Evolutionary conservation across 1,140 invertebrate genomes (phyloP).

Genomic region (Drosophila malerkotliana): DNA sequence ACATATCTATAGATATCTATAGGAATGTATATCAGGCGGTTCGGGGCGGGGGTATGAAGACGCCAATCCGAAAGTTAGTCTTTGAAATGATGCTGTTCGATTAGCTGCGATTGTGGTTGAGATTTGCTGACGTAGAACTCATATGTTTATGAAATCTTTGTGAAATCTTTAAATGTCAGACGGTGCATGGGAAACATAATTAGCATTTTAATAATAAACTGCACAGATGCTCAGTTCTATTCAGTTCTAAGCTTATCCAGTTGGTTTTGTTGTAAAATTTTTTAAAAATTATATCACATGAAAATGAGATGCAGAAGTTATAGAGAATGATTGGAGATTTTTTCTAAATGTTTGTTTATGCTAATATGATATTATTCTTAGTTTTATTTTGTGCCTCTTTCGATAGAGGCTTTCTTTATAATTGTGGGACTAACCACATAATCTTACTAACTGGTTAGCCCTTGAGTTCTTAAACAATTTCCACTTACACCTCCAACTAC

Average conservation of each 20-base stretch:
- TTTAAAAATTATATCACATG: neutral
- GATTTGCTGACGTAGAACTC: constrained; percentile 13
- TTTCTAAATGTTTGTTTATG: constrained; percentile 2
- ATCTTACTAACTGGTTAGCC: neutral
- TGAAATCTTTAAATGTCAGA: constrained; percentile 37
- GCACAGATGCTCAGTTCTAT: neutral
- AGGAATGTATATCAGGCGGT: constrained; percentile 16
- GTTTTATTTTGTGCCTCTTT: neutral
- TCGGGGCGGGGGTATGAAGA: neutral
- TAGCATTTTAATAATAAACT: constrained; percentile 29
- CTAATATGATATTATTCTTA: neutral
- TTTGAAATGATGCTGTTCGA: neutral
- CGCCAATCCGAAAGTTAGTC: constrained; percentile 22
- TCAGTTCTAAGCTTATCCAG: neutral
- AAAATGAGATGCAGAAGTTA: neutral
- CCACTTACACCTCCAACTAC: neutral
- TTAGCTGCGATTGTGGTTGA: constrained; percentile 4
- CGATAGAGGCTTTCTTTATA: neutral
- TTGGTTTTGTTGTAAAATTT: constrained; percentile 2
- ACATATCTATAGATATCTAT: constrained; percentile 1
- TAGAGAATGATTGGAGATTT: neutral
- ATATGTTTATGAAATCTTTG: constrained; percentile 23
- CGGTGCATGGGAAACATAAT: constrained; percentile 39
- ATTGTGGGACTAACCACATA: neutral
- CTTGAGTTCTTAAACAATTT: neutral